Evolutionary conservation across 2,113 vertebrate genomes (phyloP).

Genomic region (Isichthys henryi): DNA sequence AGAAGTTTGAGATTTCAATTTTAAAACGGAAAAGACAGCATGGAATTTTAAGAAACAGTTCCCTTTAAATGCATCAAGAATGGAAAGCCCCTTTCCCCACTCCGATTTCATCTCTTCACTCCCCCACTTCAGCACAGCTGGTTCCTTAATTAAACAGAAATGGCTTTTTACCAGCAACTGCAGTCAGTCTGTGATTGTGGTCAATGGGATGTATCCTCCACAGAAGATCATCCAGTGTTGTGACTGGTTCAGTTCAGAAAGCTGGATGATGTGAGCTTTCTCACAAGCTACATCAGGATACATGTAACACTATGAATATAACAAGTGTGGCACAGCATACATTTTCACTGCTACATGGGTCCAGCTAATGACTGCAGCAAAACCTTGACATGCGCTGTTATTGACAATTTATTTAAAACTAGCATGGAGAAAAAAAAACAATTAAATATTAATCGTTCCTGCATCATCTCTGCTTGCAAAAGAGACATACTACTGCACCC

Average conservation of each 20-base stretch:
- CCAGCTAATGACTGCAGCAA: neutral
- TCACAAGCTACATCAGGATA: neutral
- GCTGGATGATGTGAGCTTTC: neutral
- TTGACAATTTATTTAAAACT: neutral
- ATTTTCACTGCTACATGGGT: neutral
- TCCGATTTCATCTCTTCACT: neutral
- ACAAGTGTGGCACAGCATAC: neutral
- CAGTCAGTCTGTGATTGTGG: neutral
- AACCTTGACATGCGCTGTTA: neutral
- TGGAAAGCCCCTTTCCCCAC: neutral
- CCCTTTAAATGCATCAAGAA: neutral
- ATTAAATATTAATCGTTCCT: neutral
- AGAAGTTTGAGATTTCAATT: neutral
- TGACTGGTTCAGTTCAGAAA: neutral
- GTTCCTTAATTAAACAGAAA: neutral
- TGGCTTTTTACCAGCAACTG: neutral
- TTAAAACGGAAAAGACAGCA: neutral
- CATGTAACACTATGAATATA: neutral
- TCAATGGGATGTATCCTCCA: neutral
- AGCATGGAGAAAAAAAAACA: neutral
- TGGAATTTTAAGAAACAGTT: neutral
- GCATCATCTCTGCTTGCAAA: neutral
- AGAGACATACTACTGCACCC: neutral
- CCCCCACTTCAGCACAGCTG: neutral
- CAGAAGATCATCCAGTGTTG: neutral